Conservation (phyloP, 1,140 invertebrate genomes). For the Dinoponera quadriceps region DNA sequence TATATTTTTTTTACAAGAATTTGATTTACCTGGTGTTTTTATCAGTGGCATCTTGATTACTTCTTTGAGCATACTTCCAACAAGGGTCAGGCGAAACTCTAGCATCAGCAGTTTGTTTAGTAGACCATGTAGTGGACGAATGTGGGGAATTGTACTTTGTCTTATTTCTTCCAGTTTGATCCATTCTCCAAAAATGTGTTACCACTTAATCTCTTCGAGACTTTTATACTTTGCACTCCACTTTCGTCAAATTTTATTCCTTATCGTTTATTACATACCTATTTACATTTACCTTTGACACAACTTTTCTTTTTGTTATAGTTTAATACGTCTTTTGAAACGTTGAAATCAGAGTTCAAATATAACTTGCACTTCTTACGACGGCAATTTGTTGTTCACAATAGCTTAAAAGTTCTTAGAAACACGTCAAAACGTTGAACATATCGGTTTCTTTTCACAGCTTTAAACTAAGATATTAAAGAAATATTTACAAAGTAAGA, state of each 20-base stretch:
- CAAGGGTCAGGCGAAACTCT: slow-evolving; percentile 56
- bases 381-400: slow-evolving; percentile 6
- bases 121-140: slow-evolving; percentile 34
- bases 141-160: slow-evolving; percentile 56
- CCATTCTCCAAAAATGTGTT: slow-evolving; percentile 64
- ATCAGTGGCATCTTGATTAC: slow-evolving; percentile 32
- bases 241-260: slow-evolving; percentile 32
- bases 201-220: not conserved
- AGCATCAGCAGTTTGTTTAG: slow-evolving; percentile 47
- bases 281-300: slow-evolving; percentile 44
- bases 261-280: slow-evolving; percentile 25
- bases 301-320: slow-evolving; percentile 19
- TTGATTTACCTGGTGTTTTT: slow-evolving; percentile 62
- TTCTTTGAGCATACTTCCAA: slow-evolving; percentile 65
- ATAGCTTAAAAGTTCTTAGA: not conserved
- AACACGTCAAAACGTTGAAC: not conserved
- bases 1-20: slow-evolving; percentile 7
- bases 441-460: slow-evolving; percentile 11
- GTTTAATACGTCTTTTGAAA: slow-evolving; percentile 5
- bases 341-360: slow-evolving; percentile 17
- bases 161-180: slow-evolving; percentile 63
- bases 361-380: slow-evolving; percentile 27
- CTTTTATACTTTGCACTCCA: slow-evolving; percentile 16
- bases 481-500: slow-evolving; percentile 24
- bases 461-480: slow-evolving; percentile 25